phyloP scores from a whole-genome alignment of 2,113 vertebrate species.

The Cavia aperea region DNA sequence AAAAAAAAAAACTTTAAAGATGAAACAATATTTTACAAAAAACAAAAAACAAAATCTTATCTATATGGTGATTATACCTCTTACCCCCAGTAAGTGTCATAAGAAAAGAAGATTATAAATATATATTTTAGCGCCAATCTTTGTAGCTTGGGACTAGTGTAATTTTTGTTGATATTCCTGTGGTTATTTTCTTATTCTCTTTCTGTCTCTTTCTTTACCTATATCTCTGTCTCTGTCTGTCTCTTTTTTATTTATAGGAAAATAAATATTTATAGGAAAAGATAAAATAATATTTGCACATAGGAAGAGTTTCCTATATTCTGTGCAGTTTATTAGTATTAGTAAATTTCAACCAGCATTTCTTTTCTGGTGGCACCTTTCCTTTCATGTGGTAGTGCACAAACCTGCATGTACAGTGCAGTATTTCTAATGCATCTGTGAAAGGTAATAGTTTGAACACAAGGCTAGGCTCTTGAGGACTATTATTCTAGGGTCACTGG shows the following conservation, averaged over 20 bases:
- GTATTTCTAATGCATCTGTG: not conserved
- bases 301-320: not conserved
- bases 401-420: not conserved
- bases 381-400: not conserved
- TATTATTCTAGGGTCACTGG: not conserved
- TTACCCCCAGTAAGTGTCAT: not conserved
- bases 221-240: not conserved
- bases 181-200: not conserved
- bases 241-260: not conserved
- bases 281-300: not conserved
- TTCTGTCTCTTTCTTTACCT: too few species aligned
- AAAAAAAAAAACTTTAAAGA: not conserved
- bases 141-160: not conserved
- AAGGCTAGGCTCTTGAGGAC: not conserved
- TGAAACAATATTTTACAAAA: conserved; percentile 7
- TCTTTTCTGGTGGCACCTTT: not conserved
- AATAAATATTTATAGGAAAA: not conserved
- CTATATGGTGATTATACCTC: not conserved
- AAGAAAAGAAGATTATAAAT: not conserved
- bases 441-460: not conserved
- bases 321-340: not conserved
- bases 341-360: not conserved
- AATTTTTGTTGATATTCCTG: not conserved
- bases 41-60: not conserved
- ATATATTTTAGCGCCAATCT: not conserved